Conservation (phyloP, 1,140 invertebrate genomes). For the Brachionus plicatilis region DNA sequence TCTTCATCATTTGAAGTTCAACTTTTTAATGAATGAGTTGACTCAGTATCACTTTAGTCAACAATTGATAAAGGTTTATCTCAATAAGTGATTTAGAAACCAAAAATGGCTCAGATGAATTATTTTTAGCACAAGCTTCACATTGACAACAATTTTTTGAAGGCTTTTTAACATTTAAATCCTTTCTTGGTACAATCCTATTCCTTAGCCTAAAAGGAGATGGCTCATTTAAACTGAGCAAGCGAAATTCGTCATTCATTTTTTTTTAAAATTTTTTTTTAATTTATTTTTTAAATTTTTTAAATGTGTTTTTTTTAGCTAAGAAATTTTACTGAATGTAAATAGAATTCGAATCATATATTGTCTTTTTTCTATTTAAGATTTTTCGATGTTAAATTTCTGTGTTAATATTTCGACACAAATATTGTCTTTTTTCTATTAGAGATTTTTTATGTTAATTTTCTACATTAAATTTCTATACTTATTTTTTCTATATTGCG, state of each 20-base stretch:
- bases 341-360: not conserved
- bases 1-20: not conserved
- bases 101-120: not conserved
- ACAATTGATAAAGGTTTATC: not conserved
- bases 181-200: not conserved
- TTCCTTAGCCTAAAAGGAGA: not conserved
- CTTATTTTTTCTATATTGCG: no score
- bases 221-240: not conserved
- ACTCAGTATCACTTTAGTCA: constrained; percentile 6
- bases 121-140: not conserved
- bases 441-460: no score
- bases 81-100: not conserved
- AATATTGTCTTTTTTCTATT: no score
- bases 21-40: not conserved
- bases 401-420: no score
- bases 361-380: constrained; percentile 7
- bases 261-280: no score
- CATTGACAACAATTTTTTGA: not conserved
- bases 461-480: no score
- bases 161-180: not conserved
- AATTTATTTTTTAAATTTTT: not conserved
- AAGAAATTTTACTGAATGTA: not conserved
- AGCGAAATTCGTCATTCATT: not conserved
- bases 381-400: not conserved
- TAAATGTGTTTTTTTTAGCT: not conserved